Evolutionary conservation across 1,140 invertebrate species (phyloP), one percentile per base, ranked within the genome.

Genomic region (Drosophila equinoxialis): DNA sequence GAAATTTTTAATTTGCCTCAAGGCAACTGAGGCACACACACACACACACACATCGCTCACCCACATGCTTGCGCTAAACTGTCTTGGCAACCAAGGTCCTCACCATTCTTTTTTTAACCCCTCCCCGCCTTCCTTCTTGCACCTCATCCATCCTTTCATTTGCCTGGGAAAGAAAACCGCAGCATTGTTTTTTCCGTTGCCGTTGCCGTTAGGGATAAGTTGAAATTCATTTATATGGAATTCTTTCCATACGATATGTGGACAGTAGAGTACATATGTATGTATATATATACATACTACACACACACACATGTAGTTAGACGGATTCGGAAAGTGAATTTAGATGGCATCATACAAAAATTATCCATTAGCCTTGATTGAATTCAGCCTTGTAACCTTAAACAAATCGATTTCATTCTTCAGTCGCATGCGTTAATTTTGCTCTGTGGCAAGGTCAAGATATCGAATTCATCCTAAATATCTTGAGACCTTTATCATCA

Each of bases 1-100:
- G 81, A 87, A 90, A 87, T 83, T 90, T 90, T 90, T 90, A 90
- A 90, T 90, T 90, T 90, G 82, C 80, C 87, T 79, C 71, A 65
- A 79, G 87, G 87, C 79, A 79, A 75, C 74, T 62, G 65, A 59
- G 42, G 65, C 62, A 26, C 51, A 45, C 65, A 66, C 60, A 60
- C 65, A 60, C 65, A 66, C 54, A 60, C 66, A 55, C 48, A 58
- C 51, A 65, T 51, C 45, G 17, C 45, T 8, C 35, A 59, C 63
- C 55, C 63, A 37, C 33, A 59, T 35, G n/a, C 23, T 64, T 26
- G 45, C 33, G 54, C 33, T 61, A 67, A 72, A 74, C 66, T 67
- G 84, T 83, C 80, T 74, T 83, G 79, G 74, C 80, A 84, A 83
- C 84, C 3, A 26, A 51, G 45, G 13, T 54, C 30, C 35, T 17